Base-by-base conservation (phyloP, 1,140 invertebrate genomes). In the Drosophila athabasca region DNA sequence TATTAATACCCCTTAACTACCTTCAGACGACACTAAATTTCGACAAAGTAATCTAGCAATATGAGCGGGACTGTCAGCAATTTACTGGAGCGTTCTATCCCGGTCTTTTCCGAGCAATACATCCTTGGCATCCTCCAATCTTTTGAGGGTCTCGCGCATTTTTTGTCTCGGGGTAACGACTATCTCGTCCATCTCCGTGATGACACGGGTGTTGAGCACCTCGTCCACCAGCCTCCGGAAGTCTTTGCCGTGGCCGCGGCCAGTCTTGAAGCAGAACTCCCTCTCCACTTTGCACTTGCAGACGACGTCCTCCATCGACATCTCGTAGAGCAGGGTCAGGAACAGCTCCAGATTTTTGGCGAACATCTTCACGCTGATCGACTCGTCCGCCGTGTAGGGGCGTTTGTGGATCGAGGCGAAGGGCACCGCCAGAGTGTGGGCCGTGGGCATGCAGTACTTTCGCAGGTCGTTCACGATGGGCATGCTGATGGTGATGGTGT, bases 211-310 rank as follows among this genome's bases (percentile, higher is more conserved):
- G 5, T n/a, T 11, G 3, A 26, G 3, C 15, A n/a, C 0, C 13
- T 15, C 19, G 8, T 41, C 24, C 8, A 50, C 15, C 13, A 43
- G 19, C 24, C 11, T 39, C 9, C 31, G 50, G 7, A 57, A 62
- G 39, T 75, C 71, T 9, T n/a, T 29, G 3, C 57, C 51, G 0
- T 19, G 15, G 0, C 31, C 1, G 6, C 65, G 64, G 39, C 60
- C 75, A 5, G 2, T 2, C 39, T 49, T 11, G 7, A 9, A 49
- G 60, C 76, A 79, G 11, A 39, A 72, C 8, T 72, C 35, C 1
- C 26, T n/a, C 7, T 76, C 24, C 1, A 52, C 9, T 3, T 26
- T 44, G 45, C 76, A 79, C n/a, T 79, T 79, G 62, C 76, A 79
- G 3, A 58, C 41, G 24, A 62, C 13, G 0, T 62, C 67, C 6